Evolutionary conservation across 2,888 invertebrate genomes (phyloP), one percentile per base, ranked within the genome.

Genomic region (Acrocera orbiculus): DNA sequence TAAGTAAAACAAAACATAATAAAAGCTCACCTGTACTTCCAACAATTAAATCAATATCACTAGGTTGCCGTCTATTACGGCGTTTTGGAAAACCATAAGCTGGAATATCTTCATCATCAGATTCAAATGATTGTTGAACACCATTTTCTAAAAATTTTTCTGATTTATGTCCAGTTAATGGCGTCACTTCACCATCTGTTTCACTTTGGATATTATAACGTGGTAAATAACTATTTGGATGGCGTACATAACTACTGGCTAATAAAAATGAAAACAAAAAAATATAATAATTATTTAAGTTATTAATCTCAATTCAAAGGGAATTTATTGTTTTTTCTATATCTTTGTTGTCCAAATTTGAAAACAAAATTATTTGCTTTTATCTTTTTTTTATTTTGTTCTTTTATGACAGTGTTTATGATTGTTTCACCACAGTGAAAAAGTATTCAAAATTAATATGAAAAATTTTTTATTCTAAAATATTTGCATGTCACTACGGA

Each of bases 201-300:
- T 73, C 72, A 48, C 71, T 72, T 48, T 70, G 73, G 47, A 73
- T 72, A 51, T 73, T 74, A 56, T 75, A 73, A 34, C 54, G 52
- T 39, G 81, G 81, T 50, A 85, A 68, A 64, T 85, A 86, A 47
- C 77, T 73, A 61, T 86, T 81, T 37, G 81, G 82, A 65, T 85
- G 83, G 48, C 79, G 69, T 50, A 81, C 66, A 61, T 82, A 82
- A 51, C 74, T 72, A 48, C 76, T 73, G 42, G 69, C 70, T 68
- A 50, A 32, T 32, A 46, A 40, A 16, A 17, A 28, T 3, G 7
- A 34, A 8, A 23, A 17, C 5, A 22, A 22, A 22, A 20, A 27
- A 25, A 25, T 19, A 19, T 6, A 19, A 19, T 6, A 19, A 6
- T n/a, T n/a, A n/a, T n/a, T n/a, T n/a, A n/a, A n/a, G n/a, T n/a